These are phyloP conservation scores for Spinibarbus caldwelli DNA, from an alignment of 2,797 vertebrate species.

Conservation along the genomic window DNA sequence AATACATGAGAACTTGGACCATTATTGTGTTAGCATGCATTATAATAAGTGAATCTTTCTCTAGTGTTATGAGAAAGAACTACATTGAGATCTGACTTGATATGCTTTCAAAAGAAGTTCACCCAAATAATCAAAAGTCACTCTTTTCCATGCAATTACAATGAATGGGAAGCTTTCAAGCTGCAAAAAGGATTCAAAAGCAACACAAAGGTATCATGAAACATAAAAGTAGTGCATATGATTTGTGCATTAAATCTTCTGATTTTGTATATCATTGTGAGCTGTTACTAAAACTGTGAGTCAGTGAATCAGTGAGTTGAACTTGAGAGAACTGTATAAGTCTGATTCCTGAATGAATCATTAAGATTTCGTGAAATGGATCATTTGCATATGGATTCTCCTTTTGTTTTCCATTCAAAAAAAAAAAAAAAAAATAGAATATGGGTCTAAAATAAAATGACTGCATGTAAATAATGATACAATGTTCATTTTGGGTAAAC, in stretches of 20 bases:
- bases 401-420: background rate
- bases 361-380: background rate
- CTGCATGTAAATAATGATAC: background rate
- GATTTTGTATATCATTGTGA: background rate
- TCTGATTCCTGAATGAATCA: background rate
- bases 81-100: background rate
- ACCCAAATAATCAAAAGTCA: background rate
- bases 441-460: background rate
- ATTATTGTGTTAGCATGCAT: background rate
- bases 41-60: background rate
- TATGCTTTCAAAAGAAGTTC: background rate
- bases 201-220: background rate
- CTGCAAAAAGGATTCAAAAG: background rate
- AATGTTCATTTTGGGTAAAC: background rate
- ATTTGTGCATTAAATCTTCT: background rate
- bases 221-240: background rate
- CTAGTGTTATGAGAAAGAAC: background rate
- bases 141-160: background rate
- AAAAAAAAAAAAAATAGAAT: background rate
- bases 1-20: slow-evolving; percentile 36
- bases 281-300: background rate
- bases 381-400: background rate
- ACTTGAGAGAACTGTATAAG: background rate
- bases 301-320: too few relatives aligned
- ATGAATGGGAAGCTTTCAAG: background rate